phyloP scores from a whole-genome alignment of 2,113 vertebrate species.

The Rattus rattus region DNA sequence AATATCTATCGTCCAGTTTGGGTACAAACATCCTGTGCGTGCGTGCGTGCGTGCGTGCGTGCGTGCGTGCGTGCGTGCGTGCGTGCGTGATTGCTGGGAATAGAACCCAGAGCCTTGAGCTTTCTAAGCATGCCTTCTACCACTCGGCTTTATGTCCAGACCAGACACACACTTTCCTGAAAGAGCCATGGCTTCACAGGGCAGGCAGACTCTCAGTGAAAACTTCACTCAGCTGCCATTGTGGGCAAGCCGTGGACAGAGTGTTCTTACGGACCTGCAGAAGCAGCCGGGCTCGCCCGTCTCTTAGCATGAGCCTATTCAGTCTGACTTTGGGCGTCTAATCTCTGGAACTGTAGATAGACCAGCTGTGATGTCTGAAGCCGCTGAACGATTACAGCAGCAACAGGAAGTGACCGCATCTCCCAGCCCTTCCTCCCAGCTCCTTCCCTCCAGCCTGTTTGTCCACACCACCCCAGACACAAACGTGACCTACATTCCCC shows the following conservation, averaged over 20 bases:
- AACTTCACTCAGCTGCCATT: not conserved
- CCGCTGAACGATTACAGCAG: not conserved
- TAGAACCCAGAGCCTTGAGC: not conserved
- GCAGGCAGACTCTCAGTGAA: not conserved
- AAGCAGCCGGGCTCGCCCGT: not conserved
- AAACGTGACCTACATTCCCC: not conserved
- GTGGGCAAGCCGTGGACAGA: not conserved
- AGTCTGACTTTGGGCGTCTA: not conserved
- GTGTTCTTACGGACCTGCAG: not conserved
- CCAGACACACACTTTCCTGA: not conserved
- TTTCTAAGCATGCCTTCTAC: not conserved
- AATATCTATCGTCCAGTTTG: not conserved
- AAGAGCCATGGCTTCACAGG: not conserved
- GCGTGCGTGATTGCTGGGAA: not conserved
- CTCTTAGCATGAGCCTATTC: not conserved
- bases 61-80: not conserved
- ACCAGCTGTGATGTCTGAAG: not conserved
- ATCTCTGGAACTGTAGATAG: not conserved
- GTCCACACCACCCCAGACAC: not conserved
- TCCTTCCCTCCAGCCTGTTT: not conserved
- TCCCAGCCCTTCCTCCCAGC: not conserved
- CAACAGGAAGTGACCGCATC: not conserved
- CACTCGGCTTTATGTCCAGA: not conserved
- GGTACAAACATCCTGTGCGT: not conserved
- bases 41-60: not conserved